Evolutionary conservation across 2,113 vertebrate species (phyloP).

Genomic region (Barbus barbus): DNA sequence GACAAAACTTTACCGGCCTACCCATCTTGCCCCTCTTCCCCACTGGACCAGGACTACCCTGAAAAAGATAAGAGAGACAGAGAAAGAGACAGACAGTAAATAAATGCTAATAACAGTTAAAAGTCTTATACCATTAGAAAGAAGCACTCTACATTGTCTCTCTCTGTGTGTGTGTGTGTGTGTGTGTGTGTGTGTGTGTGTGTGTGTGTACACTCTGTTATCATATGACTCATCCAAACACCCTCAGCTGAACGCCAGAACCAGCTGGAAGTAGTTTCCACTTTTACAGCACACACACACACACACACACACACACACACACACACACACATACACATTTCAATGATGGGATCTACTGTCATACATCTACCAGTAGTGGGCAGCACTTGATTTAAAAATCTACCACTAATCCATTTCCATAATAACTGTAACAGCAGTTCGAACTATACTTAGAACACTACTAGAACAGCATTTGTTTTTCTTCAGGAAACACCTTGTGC

Average conservation of each 20-base stretch:
- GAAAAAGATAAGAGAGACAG: constrained; percentile 56
- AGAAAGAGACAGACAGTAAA: constrained; percentile 32
- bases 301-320: not conserved
- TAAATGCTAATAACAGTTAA: not conserved
- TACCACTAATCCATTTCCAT: not conserved
- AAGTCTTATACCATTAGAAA: constrained; percentile 7
- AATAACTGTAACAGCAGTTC: not conserved
- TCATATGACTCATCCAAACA: constrained; percentile 47
- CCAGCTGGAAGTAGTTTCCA: constrained; percentile 61
- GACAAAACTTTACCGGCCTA: constrained; percentile 95
- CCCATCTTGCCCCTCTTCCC: constrained; percentile 94
- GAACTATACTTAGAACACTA: too few relatives aligned
- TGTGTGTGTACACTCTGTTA: not conserved
- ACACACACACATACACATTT: constrained; percentile 11
- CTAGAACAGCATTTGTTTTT: not conserved
- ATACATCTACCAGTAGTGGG: not conserved
- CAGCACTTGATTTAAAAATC: constrained; percentile 16
- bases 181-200: not conserved
- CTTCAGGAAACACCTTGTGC: not conserved
- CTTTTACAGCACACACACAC: constrained; percentile 14
- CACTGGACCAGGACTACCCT: constrained; percentile 85
- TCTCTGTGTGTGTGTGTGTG: not conserved
- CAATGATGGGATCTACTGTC: not conserved
- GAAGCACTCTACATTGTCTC: not conserved
- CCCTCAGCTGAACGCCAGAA: constrained; percentile 59